These are phyloP conservation scores for Rhagium mordax DNA, from an alignment of 2,888 invertebrate species.

Conservation along the genomic window DNA sequence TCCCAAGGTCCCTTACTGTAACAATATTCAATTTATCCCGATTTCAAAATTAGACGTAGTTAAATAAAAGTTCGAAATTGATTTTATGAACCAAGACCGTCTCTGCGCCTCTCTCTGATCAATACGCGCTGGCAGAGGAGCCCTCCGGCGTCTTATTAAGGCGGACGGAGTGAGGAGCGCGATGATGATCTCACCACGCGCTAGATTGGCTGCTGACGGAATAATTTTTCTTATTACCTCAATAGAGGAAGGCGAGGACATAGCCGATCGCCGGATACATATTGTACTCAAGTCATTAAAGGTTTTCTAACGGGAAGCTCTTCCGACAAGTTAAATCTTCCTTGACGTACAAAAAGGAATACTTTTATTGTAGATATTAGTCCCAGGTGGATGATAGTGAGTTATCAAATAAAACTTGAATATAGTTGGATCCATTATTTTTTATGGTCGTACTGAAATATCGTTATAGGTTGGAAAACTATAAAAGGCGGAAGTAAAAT, in stretches of 20 bases:
- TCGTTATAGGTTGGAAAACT: neutral
- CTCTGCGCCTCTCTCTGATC: constrained; percentile 56
- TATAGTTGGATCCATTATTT: neutral
- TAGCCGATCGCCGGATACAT: constrained; percentile 35
- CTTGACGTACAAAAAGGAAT: constrained; percentile 1
- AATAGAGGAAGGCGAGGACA: constrained; percentile 39
- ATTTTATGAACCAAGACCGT: constrained; percentile 32
- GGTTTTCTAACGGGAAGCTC: neutral
- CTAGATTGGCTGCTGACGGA: constrained; percentile 51
- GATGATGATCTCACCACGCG: constrained; percentile 60
- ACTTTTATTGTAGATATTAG: constrained; percentile 3
- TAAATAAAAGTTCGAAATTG: neutral
- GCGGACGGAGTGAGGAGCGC: constrained; percentile 59
- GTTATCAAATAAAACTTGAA: neutral
- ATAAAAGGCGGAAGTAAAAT: neutral
- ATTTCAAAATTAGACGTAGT: neutral
- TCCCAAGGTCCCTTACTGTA: neutral
- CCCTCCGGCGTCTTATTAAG: constrained; percentile 63
- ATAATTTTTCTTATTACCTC: constrained; percentile 50
- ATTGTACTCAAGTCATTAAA: constrained; percentile 29
- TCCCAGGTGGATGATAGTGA: neutral
- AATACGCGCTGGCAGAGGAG: constrained; percentile 62
- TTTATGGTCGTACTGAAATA: neutral
- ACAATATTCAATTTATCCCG: neutral
- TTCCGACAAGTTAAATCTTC: constrained; percentile 18